Base-by-base conservation (phyloP, 2,113 vertebrate species). In the Sciurus niger region DNA sequence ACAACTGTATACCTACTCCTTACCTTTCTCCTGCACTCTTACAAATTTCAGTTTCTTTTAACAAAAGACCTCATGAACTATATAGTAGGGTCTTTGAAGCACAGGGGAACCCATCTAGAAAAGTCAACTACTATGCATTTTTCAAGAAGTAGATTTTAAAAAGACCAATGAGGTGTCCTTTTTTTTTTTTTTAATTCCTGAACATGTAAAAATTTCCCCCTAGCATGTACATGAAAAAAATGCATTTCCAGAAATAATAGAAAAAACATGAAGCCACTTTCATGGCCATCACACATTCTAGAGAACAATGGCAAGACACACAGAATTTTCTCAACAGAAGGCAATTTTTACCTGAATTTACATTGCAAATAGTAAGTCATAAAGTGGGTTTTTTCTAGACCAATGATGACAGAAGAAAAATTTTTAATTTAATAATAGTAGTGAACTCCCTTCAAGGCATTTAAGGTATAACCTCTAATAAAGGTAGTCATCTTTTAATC, bases 401-500 rank as follows among this genome's bases (percentile, higher is more conserved):
- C 90, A 97, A 24, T 95, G 1, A 51, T 74, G 20, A 96, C 55
- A 89, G 1, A 79, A 90, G 67, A 79, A 51, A 70, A 53, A 20
- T 5, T 53, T 34, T 84, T 84, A 34, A 60, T 83, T 58, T 58
- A 86, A 85, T 10, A 58, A 67, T 7, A 58, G 51, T 65, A 84
- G 80, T 83, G 51, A 96, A 91, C 14, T 77, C 22, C 55, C 60
- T 88, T 68, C 53, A 93, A 93, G 32, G 93, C 4, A 87, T 87
- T 58, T 58, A 32, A 28, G 20, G 11, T 53, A 72, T 46, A 94
- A 67, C 7, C 68, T 96, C 93, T 95, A 83, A 84, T 85, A 91
- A 94, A 58, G n/a, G n/a, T 16, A 82, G 55, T 10, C 40, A 55
- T 74, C 12, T 8, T 95, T 97, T 91, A 93, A 95, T 95, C 80